Evolutionary conservation across 1,140 invertebrate genomes (phyloP), one percentile per base, ranked within the genome.

Genomic region (Spodoptera litura): DNA sequence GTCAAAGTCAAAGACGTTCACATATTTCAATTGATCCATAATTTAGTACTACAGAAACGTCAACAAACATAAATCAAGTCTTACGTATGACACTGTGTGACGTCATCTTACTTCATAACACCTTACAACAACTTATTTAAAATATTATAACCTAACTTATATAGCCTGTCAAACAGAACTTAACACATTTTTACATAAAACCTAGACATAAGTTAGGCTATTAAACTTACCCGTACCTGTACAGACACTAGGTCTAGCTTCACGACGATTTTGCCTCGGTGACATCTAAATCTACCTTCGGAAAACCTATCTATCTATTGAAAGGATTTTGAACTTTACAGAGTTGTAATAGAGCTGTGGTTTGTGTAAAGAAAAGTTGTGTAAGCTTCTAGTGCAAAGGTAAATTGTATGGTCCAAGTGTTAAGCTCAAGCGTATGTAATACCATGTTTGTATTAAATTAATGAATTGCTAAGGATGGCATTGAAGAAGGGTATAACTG

Each of bases 251-350:
- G 59, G n/a, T 52, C 66, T 70, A 53, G 66, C 49, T 70, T 55
- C 51, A 64, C 73, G 25, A 53, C 44, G 59, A 75, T 75, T 64
- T 75, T 75, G 73, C 73, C 10, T 27, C 31, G 73, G 49, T 75
- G 73, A 75, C 73, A 64, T 75, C 73, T 59, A 75, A 75, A 75
- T 75, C 73, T 75, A 64, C 73, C 73, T 75, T 31, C 38, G 9
- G 49, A 51, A 55, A 75, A 53, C 59, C 49, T 75, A n/a, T n/a
- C n/a, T 75, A 62, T 12, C 3, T 64, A 20, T 12, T 15, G 49
- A 35, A 52, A 3, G 6, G 15, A 55, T 62, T 31, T 27, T 9
- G 13, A 20, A 75, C 59, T 27, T 35, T 75, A 64, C 31, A 0
- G 0, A 10, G 25, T 9, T 3, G 27, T 35, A 2, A 12, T 64